Evolutionary conservation across 2,888 invertebrate genomes (phyloP), one percentile per base, ranked within the genome.

Genomic region (Anticlea derivata): DNA sequence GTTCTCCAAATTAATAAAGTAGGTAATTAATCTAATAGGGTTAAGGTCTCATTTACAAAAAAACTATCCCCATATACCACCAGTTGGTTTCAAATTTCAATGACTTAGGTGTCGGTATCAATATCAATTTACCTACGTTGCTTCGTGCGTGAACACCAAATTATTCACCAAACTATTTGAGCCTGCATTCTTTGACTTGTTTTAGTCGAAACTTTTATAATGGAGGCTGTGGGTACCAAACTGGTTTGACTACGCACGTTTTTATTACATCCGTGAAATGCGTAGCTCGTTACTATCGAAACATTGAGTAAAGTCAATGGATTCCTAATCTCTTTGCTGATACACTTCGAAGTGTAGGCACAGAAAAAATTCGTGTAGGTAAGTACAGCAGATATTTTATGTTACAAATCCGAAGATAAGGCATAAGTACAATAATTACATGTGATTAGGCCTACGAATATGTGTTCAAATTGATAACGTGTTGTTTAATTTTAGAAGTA

Each of bases 51-150:
- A 23, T 33, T 31, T n/a, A n/a, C n/a, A n/a, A n/a, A 6, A 39
- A 31, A 34, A 47, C 17, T 26, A 33, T 17, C 4, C 13, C n/a
- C n/a, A n/a, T n/a, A n/a, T n/a, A n/a, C n/a, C 7, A 1, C 13
- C 13, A 30, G n/a, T 3, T 31, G 27, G 40, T 45, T 17, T 60
- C 39, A 34, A 52, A 40, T 60, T 60, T 33, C 60, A 33, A 35
- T 30, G n/a, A n/a, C n/a, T n/a, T 22, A 24, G 49, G 44, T 55
- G 33, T 57, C 39, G 23, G 23, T 60, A 30, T 47, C 51, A 11
- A 40, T 35, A 29, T 22, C 12, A 17, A 26, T 27, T 34, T 24
- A 37, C 23, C 11, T 41, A 17, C 4, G 17, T 4, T 35, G 10
- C 11, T 10, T 30, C n/a, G n/a, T n/a, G n/a, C n/a, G n/a, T n/a